Evolutionary conservation across 1,140 invertebrate genomes (phyloP).

Genomic region (Hycleus phaleratus): DNA sequence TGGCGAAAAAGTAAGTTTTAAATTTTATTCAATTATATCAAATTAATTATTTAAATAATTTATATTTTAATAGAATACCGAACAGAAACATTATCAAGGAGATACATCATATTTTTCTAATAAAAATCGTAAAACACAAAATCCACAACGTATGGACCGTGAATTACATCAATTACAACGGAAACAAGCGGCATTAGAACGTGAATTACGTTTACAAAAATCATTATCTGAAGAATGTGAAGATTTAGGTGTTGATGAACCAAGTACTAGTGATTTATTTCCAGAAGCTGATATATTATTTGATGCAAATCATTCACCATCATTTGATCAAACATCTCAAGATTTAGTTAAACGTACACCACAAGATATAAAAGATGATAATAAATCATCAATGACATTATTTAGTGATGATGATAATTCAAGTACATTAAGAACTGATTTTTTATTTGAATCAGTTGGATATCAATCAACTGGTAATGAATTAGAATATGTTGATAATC

Average conservation of each 20-base stretch:
- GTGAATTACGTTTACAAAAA: conserved; percentile 55
- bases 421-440: conserved; percentile 31
- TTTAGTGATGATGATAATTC: conserved; percentile 39
- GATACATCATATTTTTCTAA: conserved; percentile 12
- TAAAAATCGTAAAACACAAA: conserved; percentile 22
- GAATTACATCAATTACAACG: conserved; percentile 37
- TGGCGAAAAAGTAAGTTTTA: conserved; percentile 31
- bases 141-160: conserved; percentile 27
- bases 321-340: conserved; percentile 37
- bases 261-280: conserved; percentile 67
- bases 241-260: conserved; percentile 67
- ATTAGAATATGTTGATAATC: conserved; percentile 23
- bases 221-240: conserved; percentile 69
- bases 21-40: too few relatives aligned
- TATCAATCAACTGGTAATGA: conserved; percentile 28
- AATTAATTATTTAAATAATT: too few relatives aligned
- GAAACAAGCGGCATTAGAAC: conserved; percentile 48
- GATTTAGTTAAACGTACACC: conserved; percentile 26
- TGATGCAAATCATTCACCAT: conserved; percentile 43
- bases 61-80: conserved; percentile 6
- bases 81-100: conserved; percentile 17
- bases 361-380: conserved; percentile 9
- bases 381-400: conserved; percentile 25
- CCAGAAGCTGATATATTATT: conserved; percentile 66
- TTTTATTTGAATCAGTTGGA: conserved; percentile 34